Evolutionary conservation across 2,888 invertebrate genomes (phyloP), one percentile per base, ranked within the genome.

Genomic region (Caenorhabditis auriculariae): DNA sequence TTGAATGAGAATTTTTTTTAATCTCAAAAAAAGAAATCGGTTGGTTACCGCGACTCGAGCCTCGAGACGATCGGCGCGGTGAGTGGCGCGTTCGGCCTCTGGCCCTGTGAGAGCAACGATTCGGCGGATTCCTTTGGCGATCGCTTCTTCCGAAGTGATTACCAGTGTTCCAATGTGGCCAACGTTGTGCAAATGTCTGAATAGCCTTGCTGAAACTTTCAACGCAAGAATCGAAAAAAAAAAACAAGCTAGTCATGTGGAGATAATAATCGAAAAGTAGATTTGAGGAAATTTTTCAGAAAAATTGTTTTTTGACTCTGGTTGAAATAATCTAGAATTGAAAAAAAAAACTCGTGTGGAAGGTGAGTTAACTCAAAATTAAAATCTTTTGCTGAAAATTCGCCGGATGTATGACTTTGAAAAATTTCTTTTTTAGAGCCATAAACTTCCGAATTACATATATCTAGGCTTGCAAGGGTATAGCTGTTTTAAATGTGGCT

Each of bases 81-180:
- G 68, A 46, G 76, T 71, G 21, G 78, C 78, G 29, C 72, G 62
- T 6, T 74, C 77, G 21, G 77, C 81, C 50, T 77, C 82, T 4
- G 76, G 77, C 1, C 98, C 98, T 29, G 96, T 98, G 9, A 99
- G 84, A 21, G 95, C 96, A 27, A 96, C 92, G 81, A 99, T 94
- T 81, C 98, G 44, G 9, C 98, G 87, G 48, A 96, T 91, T 54
- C 98, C 98, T 85, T 98, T 98, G 43, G 98, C 93, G 72, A 99
- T 98, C 12, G 98, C 96, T 85, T 98, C 98, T 86, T 99, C 98
- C 75, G 91, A 90, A 3, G 91, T 88, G 78, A 99, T 95, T 1
- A 95, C 90, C 84, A 98, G 92, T 76, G 91, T 89, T 32, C 93
- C 93, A 79, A 95, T 90, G 82, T 99, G 94, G 0, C 92, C 90